Percentiles rank a stretch among this genome's conserved stretches.
phyloP scores from a whole-genome alignment of 2,797 vertebrate species.

The Pteronotus mesoamericanus region DNA sequence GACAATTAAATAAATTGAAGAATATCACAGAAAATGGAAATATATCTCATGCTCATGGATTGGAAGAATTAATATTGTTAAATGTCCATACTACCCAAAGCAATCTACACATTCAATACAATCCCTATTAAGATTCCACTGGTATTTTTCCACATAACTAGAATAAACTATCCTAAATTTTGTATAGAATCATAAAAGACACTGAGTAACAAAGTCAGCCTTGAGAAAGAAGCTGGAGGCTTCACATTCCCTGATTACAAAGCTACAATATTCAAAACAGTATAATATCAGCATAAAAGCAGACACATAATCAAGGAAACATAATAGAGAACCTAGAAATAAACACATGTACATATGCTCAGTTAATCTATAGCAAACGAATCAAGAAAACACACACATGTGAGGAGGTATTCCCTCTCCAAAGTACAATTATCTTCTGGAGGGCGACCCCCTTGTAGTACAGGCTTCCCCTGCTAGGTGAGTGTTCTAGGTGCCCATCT shows the following conservation, averaged over 20 bases:
- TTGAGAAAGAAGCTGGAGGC: neutral
- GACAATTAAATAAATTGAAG: neutral
- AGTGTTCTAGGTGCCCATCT: too few relatives aligned
- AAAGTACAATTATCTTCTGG: too few relatives aligned
- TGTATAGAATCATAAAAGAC: neutral
- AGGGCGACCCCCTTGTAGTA: too few relatives aligned
- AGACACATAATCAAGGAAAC: neutral
- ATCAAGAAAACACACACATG: too few relatives aligned
- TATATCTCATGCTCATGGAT: neutral
- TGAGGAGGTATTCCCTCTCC: too few relatives aligned
- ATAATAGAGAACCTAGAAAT: neutral
- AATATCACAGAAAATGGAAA: neutral
- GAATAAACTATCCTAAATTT: neutral
- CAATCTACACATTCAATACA: neutral
- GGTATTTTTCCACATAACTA: neutral
- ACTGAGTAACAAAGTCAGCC: neutral
- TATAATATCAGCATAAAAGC: neutral
- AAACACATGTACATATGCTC: too few relatives aligned
- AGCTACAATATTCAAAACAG: neutral
- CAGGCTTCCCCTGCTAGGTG: too few relatives aligned
- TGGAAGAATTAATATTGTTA: neutral
- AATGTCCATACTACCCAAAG: neutral
- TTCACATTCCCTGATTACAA: neutral
- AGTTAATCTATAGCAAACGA: too few relatives aligned
- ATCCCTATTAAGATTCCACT: neutral